phyloP scores from a whole-genome alignment of 2,113 vertebrate species.

The Carassius gibelio region DNA sequence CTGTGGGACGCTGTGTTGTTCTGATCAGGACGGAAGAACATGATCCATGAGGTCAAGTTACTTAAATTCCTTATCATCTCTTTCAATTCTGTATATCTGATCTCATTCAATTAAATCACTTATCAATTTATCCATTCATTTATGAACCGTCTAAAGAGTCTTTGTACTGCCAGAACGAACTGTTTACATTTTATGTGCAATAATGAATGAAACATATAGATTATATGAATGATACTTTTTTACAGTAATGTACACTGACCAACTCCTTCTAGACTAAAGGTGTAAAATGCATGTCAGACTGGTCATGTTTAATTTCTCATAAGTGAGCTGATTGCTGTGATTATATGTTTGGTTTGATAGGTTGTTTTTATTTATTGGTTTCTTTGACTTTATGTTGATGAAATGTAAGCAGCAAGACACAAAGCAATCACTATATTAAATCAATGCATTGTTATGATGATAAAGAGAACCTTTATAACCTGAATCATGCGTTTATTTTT shows the following conservation, averaged over 20 bases:
- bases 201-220: background rate
- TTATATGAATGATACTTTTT: background rate
- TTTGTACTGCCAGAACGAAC: constrained; percentile 23
- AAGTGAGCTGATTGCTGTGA: background rate
- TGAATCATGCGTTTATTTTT: background rate
- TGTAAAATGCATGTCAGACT: constrained; percentile 17
- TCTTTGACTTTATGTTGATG: background rate
- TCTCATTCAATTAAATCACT: background rate
- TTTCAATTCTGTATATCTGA: background rate
- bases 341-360: background rate
- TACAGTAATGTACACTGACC: background rate
- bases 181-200: constrained; percentile 38
- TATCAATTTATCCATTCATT: background rate
- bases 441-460: constrained; percentile 5
- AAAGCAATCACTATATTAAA: background rate
- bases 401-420: background rate
- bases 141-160: background rate
- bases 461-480: constrained; percentile 6
- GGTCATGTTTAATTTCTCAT: background rate
- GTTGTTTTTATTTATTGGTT: background rate
- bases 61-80: background rate
- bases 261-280: background rate
- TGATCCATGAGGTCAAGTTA: background rate
- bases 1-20: background rate
- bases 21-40: background rate